Evolutionary conservation across 2,113 vertebrate species (phyloP), one percentile per base, ranked within the genome.

Genomic region (Rhipidura dahli): DNA sequence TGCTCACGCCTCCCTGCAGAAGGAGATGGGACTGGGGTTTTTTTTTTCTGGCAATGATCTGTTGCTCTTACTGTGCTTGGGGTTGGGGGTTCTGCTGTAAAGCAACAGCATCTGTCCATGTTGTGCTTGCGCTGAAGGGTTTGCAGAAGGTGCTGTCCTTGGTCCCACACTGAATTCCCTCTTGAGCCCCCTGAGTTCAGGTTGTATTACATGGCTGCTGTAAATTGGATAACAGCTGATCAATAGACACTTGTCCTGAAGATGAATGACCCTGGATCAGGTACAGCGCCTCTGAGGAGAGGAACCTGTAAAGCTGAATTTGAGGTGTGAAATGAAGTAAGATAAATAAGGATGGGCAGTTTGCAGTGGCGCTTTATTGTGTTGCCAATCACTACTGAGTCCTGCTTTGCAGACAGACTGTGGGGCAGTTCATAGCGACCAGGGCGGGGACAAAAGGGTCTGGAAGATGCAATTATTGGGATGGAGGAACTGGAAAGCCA

Each of bases 161-260:
- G 60, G 77, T 51, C 44, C 75, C 40, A 13, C 31, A 2, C 44
- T 82, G 65, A 78, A 84, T 76, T 84, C 69, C 83, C 83, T 68
- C 60, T 22, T 20, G 65, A 89, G 65, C 69, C 83, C 45, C 7
- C 13, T 2, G 42, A 89, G 65, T 24, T 84, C 49, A 6, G 51
- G 40, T 22, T 84, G 86, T 87, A 59, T 40, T 92, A 82, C 77
- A 75, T 4, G 23, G 35, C 64, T 73, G 1, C 83, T 57, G 73
- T 89, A 82, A 95, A 96, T 61, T 89, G 89, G 73, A 35, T 91
- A 93, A 84, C 72, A 84, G 72, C 83, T 92, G 80, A 94, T 95
- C 95, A 79, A 95, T 91, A 95, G 72, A n/a, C 39, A 23, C 77
- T 94, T 79, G 64, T 95, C 86, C 87, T 76, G 77, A 87, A 95